Percentiles rank a stretch among this genome's conserved stretches.
Conservation (phyloP, 2,888 invertebrate genomes). For the Aporophyla nigra region DNA sequence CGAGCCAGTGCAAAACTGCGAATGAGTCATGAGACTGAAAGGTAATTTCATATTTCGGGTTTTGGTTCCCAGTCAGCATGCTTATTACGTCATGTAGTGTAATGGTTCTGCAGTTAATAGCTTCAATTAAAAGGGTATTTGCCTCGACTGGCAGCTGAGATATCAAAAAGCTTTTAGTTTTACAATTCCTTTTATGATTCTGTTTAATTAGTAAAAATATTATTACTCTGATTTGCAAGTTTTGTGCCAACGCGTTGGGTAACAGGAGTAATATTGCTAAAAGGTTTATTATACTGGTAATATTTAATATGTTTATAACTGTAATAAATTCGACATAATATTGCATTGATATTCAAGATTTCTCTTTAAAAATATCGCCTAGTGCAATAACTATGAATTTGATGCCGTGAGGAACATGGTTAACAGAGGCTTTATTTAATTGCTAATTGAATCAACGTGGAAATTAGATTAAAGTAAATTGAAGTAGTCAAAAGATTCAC, state of each 20-base stretch:
- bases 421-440: constrained; percentile 3
- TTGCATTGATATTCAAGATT: constrained; percentile 24
- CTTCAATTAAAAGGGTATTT: constrained; percentile 59
- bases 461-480: constrained; percentile 1
- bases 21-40: constrained; percentile 51
- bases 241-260: background rate
- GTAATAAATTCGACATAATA: constrained; percentile 12
- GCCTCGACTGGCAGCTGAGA: constrained; percentile 34
- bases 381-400: constrained; percentile 17
- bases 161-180: constrained; percentile 59
- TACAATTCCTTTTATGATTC: constrained; percentile 47
- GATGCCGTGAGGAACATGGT: background rate
- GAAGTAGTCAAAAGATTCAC: no score
- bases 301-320: constrained; percentile 25
- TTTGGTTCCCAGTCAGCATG: constrained; percentile 22
- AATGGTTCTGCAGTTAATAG: constrained; percentile 46
- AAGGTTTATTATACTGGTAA: constrained; percentile 12
- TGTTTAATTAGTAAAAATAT: constrained; percentile 36
- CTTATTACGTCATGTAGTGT: constrained; percentile 50
- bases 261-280: constrained; percentile 1
- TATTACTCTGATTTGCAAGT: constrained; percentile 33
- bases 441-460: background rate
- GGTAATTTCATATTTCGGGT: constrained; percentile 41
- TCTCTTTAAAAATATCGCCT: constrained; percentile 13
- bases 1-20: constrained; percentile 27